Base-by-base conservation (phyloP, 1,140 invertebrate genomes). In the Vanessa atalanta region DNA sequence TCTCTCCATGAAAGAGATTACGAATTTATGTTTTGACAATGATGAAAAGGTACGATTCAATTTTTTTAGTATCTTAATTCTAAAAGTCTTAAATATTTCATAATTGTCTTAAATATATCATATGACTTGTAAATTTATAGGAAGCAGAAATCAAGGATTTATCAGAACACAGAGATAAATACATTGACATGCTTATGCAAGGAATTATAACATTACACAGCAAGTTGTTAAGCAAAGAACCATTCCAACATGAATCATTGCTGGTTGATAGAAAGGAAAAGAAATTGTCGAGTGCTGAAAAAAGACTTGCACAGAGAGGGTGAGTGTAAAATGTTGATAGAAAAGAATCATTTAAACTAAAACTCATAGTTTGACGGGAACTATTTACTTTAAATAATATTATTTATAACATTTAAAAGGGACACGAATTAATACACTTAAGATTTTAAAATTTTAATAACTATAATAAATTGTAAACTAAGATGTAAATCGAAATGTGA, bases 181-280 rank as follows among this genome's bases (percentile, higher is more conserved):
- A 97, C 84, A 94, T 95, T 9, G 98, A 99, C 88, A 94, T 96
- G 48, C 95, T 99, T 37, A 95, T 99, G 89, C 95, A 96, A 86
- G 95, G 95, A 48, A 95, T 98, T 31, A 89, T 94, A 14, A 94
- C 95, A 47, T 91, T 95, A 43, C 94, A 96, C 79, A 95, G 95
- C 6, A 94, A 94, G n/a, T 89, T 95, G 31, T 91, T 99, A 16
- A 96, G 96, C 4, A 97, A 97, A 88, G 96, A 97, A 84, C 99
- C 99, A 0, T 99, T 99, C 93, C 96, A 98, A 80, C 99, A 99
- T 87, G 99, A 99, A 91, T 99, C 98, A 23, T 93, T 99, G 48
- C 93, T 99, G 8, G 96, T 99, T 3, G 99, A 99, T 92, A 94
- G 98, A 47, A 99, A 99, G 86, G 98, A 99, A 81, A 97, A 99